phyloP scores from a whole-genome alignment of 1,140 invertebrate genomes.

The Drosophila lini region DNA sequence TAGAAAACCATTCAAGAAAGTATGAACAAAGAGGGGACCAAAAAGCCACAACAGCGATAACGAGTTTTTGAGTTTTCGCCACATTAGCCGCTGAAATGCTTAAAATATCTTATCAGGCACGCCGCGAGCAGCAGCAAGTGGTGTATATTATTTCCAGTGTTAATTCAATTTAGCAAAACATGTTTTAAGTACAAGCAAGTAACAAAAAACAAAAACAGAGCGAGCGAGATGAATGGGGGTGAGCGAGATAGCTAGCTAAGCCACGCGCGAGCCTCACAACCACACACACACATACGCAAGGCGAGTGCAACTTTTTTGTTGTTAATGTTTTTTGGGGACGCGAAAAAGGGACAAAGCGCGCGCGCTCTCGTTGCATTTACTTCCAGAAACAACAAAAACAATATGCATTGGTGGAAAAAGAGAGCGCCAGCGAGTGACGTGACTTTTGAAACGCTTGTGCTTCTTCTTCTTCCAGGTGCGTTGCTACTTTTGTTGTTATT shows the following conservation, averaged over 20 bases:
- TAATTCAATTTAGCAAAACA: slow-evolving; percentile 46
- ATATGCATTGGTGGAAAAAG: slow-evolving; percentile 28
- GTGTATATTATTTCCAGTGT: slow-evolving; percentile 21
- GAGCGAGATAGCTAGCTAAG: slow-evolving; percentile 28
- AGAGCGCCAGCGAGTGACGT: slow-evolving; percentile 56
- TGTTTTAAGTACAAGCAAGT: slow-evolving; percentile 26
- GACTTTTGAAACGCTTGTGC: slow-evolving; percentile 52
- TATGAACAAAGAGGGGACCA: not conserved
- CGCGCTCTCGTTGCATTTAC: slow-evolving; percentile 61
- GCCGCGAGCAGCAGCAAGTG: slow-evolving; percentile 22
- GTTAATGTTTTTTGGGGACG: slow-evolving; percentile 25
- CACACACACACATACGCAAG: slow-evolving; percentile 13
- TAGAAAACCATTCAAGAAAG: not conserved
- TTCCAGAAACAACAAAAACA: slow-evolving; percentile 24
- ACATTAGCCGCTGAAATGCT: slow-evolving; percentile 10
- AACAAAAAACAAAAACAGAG: slow-evolving; percentile 13
- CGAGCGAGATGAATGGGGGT: slow-evolving; percentile 17
- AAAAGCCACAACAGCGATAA: slow-evolving; percentile 13
- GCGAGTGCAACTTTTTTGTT: slow-evolving; percentile 35
- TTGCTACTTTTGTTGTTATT: slow-evolving; percentile 28
- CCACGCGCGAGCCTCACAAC: slow-evolving; percentile 37
- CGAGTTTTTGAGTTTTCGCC: slow-evolving; percentile 18
- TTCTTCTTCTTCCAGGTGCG: slow-evolving; percentile 51
- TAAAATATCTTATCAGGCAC: slow-evolving; percentile 51
- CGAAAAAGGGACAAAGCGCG: slow-evolving; percentile 33